phyloP scores from a whole-genome alignment of 2,113 vertebrate species.

The Anguilla japonica region DNA sequence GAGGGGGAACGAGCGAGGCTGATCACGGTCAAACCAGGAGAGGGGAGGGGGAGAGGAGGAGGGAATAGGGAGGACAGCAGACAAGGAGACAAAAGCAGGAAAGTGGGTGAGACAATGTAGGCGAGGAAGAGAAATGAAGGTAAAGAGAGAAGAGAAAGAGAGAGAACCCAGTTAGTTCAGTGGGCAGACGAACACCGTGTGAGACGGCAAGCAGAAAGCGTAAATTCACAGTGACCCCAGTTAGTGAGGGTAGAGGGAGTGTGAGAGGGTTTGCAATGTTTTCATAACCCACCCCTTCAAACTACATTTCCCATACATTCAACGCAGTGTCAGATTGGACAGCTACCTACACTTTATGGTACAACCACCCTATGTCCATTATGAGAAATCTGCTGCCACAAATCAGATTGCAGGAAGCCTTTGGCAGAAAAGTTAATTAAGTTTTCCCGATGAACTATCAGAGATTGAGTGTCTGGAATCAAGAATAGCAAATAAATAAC shows the following conservation, averaged over 20 bases:
- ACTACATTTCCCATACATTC: no score
- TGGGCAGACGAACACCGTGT: neutral
- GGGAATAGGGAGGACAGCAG: neutral
- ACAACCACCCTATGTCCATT: no score
- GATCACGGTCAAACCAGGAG: slow-evolving; percentile 62
- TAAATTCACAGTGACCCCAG: slow-evolving; percentile 8
- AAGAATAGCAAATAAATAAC: no score
- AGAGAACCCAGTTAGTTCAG: slow-evolving; percentile 20
- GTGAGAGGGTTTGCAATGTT: no score
- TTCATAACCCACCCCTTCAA: no score
- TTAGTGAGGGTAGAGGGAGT: neutral
- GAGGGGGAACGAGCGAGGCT: slow-evolving; percentile 92
- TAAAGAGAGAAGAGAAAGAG: neutral
- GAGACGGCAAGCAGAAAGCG: neutral
- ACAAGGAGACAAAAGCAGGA: neutral
- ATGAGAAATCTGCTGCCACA: no score
- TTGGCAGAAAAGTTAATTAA: no score
- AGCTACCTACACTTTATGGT: no score
- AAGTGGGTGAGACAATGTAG: neutral
- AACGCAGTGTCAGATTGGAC: no score
- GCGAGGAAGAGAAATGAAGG: neutral
- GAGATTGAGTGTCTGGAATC: no score
- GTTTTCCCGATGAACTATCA: no score
- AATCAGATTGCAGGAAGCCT: no score
- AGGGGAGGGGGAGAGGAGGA: slow-evolving; percentile 17